Base-by-base conservation (phyloP, 2,113 vertebrate species). In the Forbesichthys agassizii region DNA sequence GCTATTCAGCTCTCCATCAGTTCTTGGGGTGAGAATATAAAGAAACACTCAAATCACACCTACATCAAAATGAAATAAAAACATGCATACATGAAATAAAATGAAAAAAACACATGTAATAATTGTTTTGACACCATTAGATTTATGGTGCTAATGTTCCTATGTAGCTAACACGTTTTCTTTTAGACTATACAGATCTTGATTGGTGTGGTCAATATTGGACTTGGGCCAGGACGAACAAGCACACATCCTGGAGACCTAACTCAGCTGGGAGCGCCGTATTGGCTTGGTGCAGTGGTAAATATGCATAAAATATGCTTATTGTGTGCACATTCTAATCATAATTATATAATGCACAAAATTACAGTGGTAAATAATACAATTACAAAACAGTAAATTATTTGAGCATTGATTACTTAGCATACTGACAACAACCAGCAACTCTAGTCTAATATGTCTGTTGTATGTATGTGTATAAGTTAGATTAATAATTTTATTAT, bases 261-360 rank as follows among this genome's bases (percentile, higher is more conserved):
- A 2, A 3, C 27, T 13, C 0, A 9, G 1, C 4, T 69, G 11
- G 27, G 54, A 64, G 73, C 61, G n/a, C 66, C 73, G 6, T 86
- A 82, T 66, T 92, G 88, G 87, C 77, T 91, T 14, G 89, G 90
- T 9, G 79, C 47, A 20, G 20, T 84, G 86, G 90, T 92, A 13
- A 12, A 12, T 51, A 51, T 12, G 3, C 27, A 27, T 27, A 2
- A 27, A 27, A 27, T 12, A 12, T 13, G 11, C 12, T 13, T 3
- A 51, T 11, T 51, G 10, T 51, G 11, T 4, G 11, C 10, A 27
- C 27, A 27, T 27, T 27, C 27, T 27, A 27, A 27, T 27, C 27
- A 27, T 27, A 3, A 27, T 27, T 27, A 27, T 27, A 2, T 27
- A 27, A 27, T 27, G 27, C 27, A 27, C 27, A 27, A 27, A 27